Evolutionary conservation across 2,797 vertebrate species (phyloP), one percentile per base, ranked within the genome.

Genomic region (Echeneis naucrates): DNA sequence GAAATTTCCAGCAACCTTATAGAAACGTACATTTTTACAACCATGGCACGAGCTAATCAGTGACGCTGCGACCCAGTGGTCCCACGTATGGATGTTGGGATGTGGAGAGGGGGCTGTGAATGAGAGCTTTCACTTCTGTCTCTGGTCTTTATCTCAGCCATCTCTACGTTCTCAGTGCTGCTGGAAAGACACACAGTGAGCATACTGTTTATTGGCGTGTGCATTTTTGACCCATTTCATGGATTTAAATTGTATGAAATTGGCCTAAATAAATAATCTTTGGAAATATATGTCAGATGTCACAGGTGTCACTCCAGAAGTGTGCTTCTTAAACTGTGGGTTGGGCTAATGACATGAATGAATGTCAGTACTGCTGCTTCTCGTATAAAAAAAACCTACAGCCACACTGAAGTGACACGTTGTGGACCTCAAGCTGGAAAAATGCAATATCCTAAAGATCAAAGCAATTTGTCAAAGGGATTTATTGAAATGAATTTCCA

Each of bases 71-170:
- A 64, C 40, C 70, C 68, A 68, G 23, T 24, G 33, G 37, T 68
- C 42, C 59, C 27, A 16, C 65, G 24, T 73, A 60, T 65, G 42
- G 75, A 54, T 27, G 62, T 62, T 21, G 48, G 57, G 53, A 35
- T 47, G 26, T 54, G 26, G 44, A 59, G 44, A 44, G 62, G 42
- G 26, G 73, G 85, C 81, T 77, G 85, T 93, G 87, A 93, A 92
- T 93, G 78, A 91, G 80, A 85, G 87, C 92, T 91, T 93, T 93
- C 82, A 91, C 78, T 63, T 69, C 68, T 55, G 68, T 68, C 80
- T 64, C 42, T 14, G 67, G 27, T 77, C 76, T 84, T 92, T 93
- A 93, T 95, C 92, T 91, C 72, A 27, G 47, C 76, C 85, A 91
- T 92, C 91, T 84, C 71, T 26, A 30, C 56, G 77, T 83, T 62